phyloP scores from a whole-genome alignment of 2,113 vertebrate genomes.

The Ardeotis arabs region DNA sequence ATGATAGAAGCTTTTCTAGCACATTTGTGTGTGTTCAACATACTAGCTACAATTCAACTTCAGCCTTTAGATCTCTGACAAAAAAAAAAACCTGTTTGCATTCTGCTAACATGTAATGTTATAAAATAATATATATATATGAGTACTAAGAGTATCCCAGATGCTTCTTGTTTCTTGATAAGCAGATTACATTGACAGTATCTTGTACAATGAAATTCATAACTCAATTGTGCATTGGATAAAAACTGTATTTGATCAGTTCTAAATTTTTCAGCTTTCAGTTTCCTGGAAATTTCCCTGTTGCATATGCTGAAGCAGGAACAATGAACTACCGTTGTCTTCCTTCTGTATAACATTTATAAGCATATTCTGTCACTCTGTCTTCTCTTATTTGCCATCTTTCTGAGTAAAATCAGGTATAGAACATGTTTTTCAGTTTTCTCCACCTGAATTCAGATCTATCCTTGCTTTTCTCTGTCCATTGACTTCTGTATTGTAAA shows the following conservation, averaged over 20 bases:
- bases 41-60: background rate
- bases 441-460: background rate
- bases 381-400: background rate
- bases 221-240: background rate
- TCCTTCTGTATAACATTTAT: background rate
- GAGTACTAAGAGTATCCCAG: background rate
- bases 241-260: background rate
- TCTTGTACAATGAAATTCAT: background rate
- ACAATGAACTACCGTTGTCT: background rate
- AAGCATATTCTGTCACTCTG: background rate
- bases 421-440: background rate
- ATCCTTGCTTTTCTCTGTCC: background rate
- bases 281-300: background rate
- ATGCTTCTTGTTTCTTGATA: background rate
- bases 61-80: background rate
- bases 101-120: background rate
- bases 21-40: background rate
- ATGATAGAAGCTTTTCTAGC: background rate
- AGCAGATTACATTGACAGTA: background rate
- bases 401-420: background rate
- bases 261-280: background rate
- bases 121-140: background rate
- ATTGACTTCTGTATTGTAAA: background rate
- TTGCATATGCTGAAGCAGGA: background rate
- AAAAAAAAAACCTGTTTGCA: background rate